These are phyloP conservation scores for Scaptomyza hsui DNA, from an alignment of 1,140 invertebrate genomes.

Conservation along the genomic window DNA sequence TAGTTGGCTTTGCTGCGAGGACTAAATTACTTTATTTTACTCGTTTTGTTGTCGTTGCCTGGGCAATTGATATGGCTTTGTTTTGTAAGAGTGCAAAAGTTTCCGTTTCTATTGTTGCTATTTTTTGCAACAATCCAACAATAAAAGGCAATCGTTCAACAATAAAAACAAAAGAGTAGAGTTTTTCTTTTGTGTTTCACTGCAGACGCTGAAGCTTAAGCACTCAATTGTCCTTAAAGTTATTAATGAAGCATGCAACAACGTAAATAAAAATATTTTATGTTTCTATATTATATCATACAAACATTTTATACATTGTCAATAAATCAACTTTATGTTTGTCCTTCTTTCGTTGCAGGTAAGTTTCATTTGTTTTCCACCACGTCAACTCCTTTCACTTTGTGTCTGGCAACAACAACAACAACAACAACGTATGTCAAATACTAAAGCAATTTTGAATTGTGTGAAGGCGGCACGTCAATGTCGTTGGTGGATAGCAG, in stretches of 20 bases:
- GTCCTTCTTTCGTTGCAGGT: constrained; percentile 58
- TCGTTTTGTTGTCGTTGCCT: constrained; percentile 28
- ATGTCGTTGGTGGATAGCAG: constrained; percentile 45
- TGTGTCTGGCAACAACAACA: constrained; percentile 53
- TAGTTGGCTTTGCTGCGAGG: constrained; percentile 69
- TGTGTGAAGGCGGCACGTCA: constrained; percentile 80
- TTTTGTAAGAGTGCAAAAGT: constrained; percentile 30
- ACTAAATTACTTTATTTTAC: constrained; percentile 70
- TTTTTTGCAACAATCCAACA: constrained; percentile 9
- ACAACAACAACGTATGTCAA: constrained; percentile 18
- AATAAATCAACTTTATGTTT: constrained; percentile 74
- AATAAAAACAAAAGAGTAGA: constrained; percentile 12
- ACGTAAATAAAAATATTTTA: neutral
- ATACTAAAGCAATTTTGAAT: constrained; percentile 62
- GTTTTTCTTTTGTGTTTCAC: neutral
- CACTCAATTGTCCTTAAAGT: constrained; percentile 36
- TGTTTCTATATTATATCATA: neutral
- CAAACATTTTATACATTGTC: constrained; percentile 40
- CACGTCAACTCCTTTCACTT: constrained; percentile 67
- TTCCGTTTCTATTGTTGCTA: constrained; percentile 26
- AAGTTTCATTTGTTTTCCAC: constrained; percentile 57
- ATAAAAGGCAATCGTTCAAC: neutral
- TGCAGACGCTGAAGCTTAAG: neutral
- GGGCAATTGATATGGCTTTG: constrained; percentile 76
- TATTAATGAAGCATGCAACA: constrained; percentile 52